Percentiles rank a stretch among this genome's conserved stretches.
phyloP scores from a whole-genome alignment of 2,113 vertebrate genomes.

The Zosterops japonicus region DNA sequence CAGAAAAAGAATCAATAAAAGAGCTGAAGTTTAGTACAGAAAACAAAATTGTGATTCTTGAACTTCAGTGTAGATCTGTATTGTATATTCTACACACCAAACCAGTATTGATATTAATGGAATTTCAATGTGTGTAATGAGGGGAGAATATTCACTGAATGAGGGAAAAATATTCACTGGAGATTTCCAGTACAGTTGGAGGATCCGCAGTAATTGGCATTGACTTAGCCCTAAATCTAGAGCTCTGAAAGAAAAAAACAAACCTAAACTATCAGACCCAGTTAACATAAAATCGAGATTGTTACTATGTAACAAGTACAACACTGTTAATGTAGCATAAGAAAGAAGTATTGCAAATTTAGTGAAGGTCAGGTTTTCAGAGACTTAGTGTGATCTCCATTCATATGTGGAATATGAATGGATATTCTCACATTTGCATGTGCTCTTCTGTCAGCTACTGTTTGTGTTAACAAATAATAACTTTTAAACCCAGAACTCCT shows the following conservation, averaged over 20 bases:
- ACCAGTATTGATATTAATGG: not conserved
- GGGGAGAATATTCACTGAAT: not conserved
- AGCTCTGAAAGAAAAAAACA: not conserved
- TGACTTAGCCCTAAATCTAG: not conserved
- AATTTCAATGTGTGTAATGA: not conserved
- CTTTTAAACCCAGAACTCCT: not conserved
- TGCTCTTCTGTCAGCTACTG: not conserved
- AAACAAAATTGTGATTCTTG: not conserved
- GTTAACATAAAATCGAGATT: not conserved
- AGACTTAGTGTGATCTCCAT: not conserved
- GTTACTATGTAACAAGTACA: not conserved
- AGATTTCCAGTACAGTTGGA: not conserved
- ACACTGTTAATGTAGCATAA: not conserved
- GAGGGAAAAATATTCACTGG: not conserved
- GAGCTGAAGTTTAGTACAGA: not conserved
- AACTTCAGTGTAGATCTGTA: not conserved
- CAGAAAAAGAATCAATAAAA: constrained; percentile 15
- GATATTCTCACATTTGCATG: not conserved
- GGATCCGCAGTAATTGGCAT: not conserved
- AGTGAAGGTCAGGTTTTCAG: not conserved
- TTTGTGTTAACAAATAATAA: not conserved
- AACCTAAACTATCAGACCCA: not conserved
- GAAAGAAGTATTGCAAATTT: not conserved
- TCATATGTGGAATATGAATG: not conserved
- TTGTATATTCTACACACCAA: not conserved